These are phyloP conservation scores for Eulemur coronatus DNA, from an alignment of 2,797 vertebrate species.

Conservation along the genomic window DNA sequence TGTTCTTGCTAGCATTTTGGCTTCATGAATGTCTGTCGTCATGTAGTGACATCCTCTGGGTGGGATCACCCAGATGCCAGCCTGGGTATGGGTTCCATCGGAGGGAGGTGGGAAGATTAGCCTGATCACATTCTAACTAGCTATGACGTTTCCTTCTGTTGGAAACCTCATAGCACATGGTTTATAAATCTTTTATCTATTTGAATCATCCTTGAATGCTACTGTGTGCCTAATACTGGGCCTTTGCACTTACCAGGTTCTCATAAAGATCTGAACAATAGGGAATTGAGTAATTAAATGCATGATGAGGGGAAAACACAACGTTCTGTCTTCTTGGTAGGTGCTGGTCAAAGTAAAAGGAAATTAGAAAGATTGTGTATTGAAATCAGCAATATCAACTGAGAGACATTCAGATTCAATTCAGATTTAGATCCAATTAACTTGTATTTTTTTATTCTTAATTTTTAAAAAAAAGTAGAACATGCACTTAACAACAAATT, in stretches of 20 bases:
- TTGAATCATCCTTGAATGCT: neutral
- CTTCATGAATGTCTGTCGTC: neutral
- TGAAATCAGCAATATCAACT: neutral
- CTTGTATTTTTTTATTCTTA: neutral
- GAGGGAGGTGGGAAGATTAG: neutral
- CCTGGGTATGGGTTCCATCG: too few species aligned
- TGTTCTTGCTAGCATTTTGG: neutral
- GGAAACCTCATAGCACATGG: neutral
- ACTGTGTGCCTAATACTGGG: neutral
- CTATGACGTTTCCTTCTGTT: neutral
- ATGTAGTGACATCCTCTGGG: neutral
- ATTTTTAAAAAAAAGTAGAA: neutral
- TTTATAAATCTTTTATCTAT: neutral
- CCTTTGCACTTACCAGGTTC: neutral
- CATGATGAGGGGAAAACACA: neutral
- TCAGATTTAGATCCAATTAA: neutral
- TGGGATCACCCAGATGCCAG: neutral
- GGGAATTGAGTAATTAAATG: neutral
- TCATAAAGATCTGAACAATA: neutral
- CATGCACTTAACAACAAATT: neutral
- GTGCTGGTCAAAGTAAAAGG: neutral
- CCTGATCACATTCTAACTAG: neutral
- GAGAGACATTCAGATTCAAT: neutral
- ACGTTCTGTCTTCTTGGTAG: neutral
- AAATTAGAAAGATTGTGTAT: conserved; percentile 3